Base-by-base conservation (phyloP, 2,113 vertebrate species). In the Cololabis saira region DNA sequence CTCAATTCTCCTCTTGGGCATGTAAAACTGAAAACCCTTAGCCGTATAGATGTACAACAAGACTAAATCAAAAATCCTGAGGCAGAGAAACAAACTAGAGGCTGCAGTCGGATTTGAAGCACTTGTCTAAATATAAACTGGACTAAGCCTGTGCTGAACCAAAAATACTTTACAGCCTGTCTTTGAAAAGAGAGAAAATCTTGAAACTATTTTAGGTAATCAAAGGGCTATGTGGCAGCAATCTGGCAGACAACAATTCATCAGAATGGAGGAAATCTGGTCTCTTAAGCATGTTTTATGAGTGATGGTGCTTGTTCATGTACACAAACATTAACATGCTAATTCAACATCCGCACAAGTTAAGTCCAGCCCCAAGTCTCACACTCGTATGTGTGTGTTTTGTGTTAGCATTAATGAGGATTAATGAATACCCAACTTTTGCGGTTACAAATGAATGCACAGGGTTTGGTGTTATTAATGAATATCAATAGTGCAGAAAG, bases 341-440 rank as follows among this genome's bases (percentile, higher is more conserved):
- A 70, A 76, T 65, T 80, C 58, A 67, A 72, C 65, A 51, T 16
- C 33, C 52, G 24, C 55, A 45, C 51, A 56, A 43, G 17, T 30
- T 67, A 43, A 0, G 64, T 22, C 27, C 64, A 65, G 52, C 47
- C 75, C 44, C 47, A 72, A 21, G 43, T 43, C 8, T 42, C 18
- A 21, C 53, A 53, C 47, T 16, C 13, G 59, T 18, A 56, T 67
- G n/a, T 2, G 24, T 50, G 51, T 60, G 61, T 50, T 18, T 11
- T 62, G 30, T n/a, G 52, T 80, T 55, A 17, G 30, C 56, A 69
- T 61, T 83, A 84, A 85, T 84, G 80, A 89, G 84, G 78, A 89
- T 86, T 67, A 88, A 91, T 88, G 83, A 82, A 84, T 85, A 70
- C 76, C 78, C 76, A 85, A 89, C 77, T 82, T 88, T 83, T 78